Base-by-base conservation (phyloP, 2,113 vertebrate species). In the Poecilia latipinna region DNA sequence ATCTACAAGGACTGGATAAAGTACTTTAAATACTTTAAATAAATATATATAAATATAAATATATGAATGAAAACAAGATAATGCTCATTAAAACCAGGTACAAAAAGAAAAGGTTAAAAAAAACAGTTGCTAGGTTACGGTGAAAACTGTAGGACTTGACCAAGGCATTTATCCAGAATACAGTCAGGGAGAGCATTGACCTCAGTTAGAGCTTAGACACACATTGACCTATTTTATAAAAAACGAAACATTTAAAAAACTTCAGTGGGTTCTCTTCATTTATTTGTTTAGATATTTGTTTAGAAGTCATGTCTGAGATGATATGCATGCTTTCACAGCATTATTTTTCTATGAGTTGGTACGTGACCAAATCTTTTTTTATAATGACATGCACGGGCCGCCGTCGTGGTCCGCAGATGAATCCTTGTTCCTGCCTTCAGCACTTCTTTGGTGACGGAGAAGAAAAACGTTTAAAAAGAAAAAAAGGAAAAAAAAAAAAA, bases 151-250 rank as follows among this genome's bases (percentile, higher is more conserved):
- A 90, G 89, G 88, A 92, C 90, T 87, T 97, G 96, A 97, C 96
- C 96, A 96, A 97, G 96, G 96, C 97, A 96, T 97, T 97, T 96
- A 96, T 97, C 95, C 96, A 97, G 96, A 97, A 96, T 96, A 96
- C 96, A 97, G 96, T 97, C 96, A 95, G 95, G 95, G 95, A 95
- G 91, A 90, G 94, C 94, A 96, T 96, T 94, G 96, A 96, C 91
- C 90, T 94, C 91, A 94, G 88, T 90, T 92, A 91, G 90, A 93
- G 88, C 91, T 89, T 91, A 85, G 83, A 93, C 91, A 93, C 79
- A 84, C 88, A 90, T 93, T 91, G 75, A 88, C 86, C 82, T 92
- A 88, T 92, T 93, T 95, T 93, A 92, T 88, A 91, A 88, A 82
- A 79, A 78, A 78, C 44, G 69, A 48, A 82, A 69, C 68, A 48